phyloP scores from a whole-genome alignment of 2,888 invertebrate genomes.

The Empis livida region DNA sequence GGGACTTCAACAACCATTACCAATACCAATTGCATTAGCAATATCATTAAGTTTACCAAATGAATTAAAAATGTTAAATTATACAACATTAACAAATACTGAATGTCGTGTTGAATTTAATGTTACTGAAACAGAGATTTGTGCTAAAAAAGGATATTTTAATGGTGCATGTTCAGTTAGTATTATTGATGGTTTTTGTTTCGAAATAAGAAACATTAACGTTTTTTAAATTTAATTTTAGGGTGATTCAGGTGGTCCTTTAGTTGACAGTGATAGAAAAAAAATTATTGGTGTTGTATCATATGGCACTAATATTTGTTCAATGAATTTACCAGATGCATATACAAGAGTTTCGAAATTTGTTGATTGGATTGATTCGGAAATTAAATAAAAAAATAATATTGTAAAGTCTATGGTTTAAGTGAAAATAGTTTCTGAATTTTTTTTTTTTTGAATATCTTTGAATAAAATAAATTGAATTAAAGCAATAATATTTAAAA shows the following conservation, averaged over 20 bases:
- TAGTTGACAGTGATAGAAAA: conserved; percentile 20
- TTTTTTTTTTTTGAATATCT: no score
- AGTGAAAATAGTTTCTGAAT: no score
- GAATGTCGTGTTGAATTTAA: conserved; percentile 23
- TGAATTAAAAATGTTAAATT: conserved; percentile 24
- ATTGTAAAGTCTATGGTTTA: not conserved
- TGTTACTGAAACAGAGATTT: conserved; percentile 28
- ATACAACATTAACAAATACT: conserved; percentile 26
- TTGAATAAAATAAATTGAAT: no score
- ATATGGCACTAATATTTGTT: conserved; percentile 22
- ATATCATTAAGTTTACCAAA: conserved; percentile 20
- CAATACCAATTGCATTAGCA: conserved; percentile 9
- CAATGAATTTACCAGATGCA: conserved; percentile 25
- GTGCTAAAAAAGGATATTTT: conserved; percentile 22
- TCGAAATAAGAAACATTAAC: no score
- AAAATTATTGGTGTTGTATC: conserved; percentile 29
- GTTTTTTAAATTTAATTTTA: conserved; percentile 12
- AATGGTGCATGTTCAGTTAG: conserved; percentile 28
- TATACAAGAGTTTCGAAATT: conserved; percentile 31
- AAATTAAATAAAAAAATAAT: not conserved
- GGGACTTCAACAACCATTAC: conserved; percentile 30
- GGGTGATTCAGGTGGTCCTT: conserved; percentile 34
- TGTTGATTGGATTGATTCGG: conserved; percentile 23
- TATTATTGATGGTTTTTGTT: conserved; percentile 2
- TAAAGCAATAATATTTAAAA: no score